phyloP scores from a whole-genome alignment of 2,113 vertebrate genomes.

The Euleptes europaea region DNA sequence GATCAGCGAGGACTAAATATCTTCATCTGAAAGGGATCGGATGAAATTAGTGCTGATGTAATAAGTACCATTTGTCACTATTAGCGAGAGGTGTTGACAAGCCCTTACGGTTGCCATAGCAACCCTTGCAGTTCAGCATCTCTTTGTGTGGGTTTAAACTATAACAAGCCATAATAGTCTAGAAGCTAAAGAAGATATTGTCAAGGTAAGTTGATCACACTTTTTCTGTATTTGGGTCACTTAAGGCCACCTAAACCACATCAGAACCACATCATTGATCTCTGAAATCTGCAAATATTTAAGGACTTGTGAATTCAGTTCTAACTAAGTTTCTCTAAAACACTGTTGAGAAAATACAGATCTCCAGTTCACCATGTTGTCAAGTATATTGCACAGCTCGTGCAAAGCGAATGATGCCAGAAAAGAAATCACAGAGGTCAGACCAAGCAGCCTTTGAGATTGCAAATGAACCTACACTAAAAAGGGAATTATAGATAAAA shows the following conservation, averaged over 20 bases:
- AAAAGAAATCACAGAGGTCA: neutral
- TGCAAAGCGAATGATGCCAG: neutral
- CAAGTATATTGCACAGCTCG: neutral
- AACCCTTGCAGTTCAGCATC: conserved; percentile 59
- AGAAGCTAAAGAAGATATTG: conserved; percentile 30
- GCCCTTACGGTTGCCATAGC: conserved; percentile 78
- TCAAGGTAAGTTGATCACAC: neutral
- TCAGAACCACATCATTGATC: accelerated
- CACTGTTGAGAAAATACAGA: neutral
- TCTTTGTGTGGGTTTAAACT: conserved; percentile 42
- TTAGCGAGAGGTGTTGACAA: conserved; percentile 90
- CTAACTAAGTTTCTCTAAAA: neutral
- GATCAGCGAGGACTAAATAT: conserved; percentile 92
- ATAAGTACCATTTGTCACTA: conserved; percentile 95
- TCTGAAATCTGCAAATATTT: neutral
- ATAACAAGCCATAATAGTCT: conserved; percentile 27
- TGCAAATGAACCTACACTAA: neutral
- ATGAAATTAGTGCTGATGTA: conserved; percentile 94
- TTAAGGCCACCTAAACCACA: accelerated
- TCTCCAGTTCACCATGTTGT: neutral
- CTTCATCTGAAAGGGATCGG: conserved; percentile 89
- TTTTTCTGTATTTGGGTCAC: neutral
- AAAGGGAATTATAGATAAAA: neutral
- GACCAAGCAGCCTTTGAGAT: neutral
- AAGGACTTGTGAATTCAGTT: neutral